Conservation (phyloP, 2,888 invertebrate genomes). For the Boloria selene region DNA sequence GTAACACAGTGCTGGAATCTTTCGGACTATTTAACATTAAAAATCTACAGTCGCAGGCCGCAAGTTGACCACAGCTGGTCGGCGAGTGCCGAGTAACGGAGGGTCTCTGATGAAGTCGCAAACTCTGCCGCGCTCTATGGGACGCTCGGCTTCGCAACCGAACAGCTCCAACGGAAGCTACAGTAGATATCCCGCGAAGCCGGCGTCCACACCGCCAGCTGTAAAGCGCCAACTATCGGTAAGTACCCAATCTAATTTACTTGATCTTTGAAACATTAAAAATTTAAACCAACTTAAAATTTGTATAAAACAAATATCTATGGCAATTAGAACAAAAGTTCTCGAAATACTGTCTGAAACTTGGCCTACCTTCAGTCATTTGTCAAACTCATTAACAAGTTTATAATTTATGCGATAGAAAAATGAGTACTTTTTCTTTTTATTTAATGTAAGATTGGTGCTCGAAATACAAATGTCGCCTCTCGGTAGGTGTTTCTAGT, state of each 20-base stretch:
- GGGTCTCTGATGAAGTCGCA: conserved; percentile 90
- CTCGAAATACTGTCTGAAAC: not conserved
- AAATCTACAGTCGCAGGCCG: conserved; percentile 87
- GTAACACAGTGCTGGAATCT: not conserved
- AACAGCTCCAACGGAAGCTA: conserved; percentile 76
- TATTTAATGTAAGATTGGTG: conserved; percentile 9
- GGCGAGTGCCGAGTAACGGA: conserved; percentile 84
- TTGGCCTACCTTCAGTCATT: conserved; percentile 7
- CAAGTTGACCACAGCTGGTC: conserved; percentile 89
- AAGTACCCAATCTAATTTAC: conserved; percentile 48
- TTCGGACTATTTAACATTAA: not conserved
- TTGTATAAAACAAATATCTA: conserved; percentile 2
- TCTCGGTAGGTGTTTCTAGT: not conserved
- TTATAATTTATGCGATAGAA: not conserved
- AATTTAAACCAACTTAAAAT: too few relatives aligned
- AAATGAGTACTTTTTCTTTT: conserved; percentile 1
- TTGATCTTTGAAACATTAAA: not conserved
- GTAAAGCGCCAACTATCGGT: conserved; percentile 91
- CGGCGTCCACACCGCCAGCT: conserved; percentile 92
- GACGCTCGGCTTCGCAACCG: conserved; percentile 82
- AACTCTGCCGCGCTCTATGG: conserved; percentile 93
- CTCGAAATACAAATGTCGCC: not conserved
- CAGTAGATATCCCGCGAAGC: conserved; percentile 81
- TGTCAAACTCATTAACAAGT: conserved; percentile 7
- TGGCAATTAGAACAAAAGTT: not conserved